phyloP scores from a whole-genome alignment of 1,140 invertebrate species.

The Panulirus ornatus region DNA sequence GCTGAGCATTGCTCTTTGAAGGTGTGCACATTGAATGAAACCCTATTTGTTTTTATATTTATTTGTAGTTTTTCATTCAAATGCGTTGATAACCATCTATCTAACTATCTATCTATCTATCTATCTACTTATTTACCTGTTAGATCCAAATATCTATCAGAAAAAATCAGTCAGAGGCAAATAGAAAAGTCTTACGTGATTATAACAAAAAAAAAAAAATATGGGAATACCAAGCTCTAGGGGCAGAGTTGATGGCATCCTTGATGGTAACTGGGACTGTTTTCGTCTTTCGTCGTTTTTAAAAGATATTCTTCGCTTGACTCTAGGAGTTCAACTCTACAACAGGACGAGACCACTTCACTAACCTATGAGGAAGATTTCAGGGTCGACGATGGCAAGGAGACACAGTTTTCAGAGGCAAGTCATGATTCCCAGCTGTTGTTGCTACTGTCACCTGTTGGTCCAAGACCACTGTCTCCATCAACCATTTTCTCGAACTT shows the following conservation, averaged over 20 bases:
- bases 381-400: not conserved
- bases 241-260: not conserved
- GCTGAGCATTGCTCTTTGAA: too few relatives aligned
- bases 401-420: constrained; percentile 33
- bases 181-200: constrained; percentile 46
- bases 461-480: constrained; percentile 21
- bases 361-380: constrained; percentile 28
- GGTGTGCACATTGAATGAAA: too few relatives aligned
- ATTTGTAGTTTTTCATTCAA: too few relatives aligned
- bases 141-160: not conserved
- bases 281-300: constrained; percentile 32
- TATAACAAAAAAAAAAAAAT: constrained; percentile 36
- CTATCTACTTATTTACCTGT: not conserved
- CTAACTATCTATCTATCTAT: constrained; percentile 1
- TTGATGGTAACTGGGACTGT: constrained; percentile 22
- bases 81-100: too few relatives aligned
- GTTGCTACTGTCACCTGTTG: not conserved
- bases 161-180: constrained; percentile 13
- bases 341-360: constrained; percentile 31
- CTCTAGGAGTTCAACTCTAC: constrained; percentile 34
- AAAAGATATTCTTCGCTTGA: constrained; percentile 38
- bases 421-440: not conserved
- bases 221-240: constrained; percentile 19
- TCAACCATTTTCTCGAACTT: constrained; percentile 1
- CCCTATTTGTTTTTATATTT: too few relatives aligned